These are phyloP conservation scores for Caenorhabditis sp. DNA, from an alignment of 2,888 invertebrate species.

Conservation along the genomic window DNA sequence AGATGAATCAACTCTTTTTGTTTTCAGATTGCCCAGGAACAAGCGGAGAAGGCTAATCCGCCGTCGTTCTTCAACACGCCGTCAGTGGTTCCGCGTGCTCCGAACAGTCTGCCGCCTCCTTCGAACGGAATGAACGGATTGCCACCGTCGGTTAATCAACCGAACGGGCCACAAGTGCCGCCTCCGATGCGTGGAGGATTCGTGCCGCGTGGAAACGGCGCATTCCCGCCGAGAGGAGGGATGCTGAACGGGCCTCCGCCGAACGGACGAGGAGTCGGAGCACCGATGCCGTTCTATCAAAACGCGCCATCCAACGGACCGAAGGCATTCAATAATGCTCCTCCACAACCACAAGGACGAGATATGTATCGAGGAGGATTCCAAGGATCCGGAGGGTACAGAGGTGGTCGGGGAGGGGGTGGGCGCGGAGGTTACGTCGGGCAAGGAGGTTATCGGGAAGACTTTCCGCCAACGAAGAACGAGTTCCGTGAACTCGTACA, in stretches of 20 bases:
- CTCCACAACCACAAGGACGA: background rate
- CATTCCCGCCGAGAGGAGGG: conserved; percentile 12
- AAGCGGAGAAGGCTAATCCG: conserved; percentile 26
- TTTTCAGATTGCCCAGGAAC: conserved; percentile 18
- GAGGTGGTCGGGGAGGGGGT: conserved; percentile 19
- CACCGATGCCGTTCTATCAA: conserved; percentile 6
- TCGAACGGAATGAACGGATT: background rate
- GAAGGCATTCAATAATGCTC: background rate
- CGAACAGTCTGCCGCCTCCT: background rate
- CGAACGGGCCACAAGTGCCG: background rate
- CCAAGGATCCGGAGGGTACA: conserved; percentile 1
- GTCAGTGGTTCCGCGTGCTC: background rate
- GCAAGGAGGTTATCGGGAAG: conserved; percentile 24
- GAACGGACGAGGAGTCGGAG: conserved; percentile 3
- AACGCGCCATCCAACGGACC: background rate
- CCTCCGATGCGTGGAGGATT: conserved; percentile 23
- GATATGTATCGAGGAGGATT: conserved; percentile 15
- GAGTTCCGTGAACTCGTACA: conserved; percentile 32
- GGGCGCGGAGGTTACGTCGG: conserved; percentile 18
- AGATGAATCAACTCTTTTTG: background rate
- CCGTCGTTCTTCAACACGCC: conserved; percentile 41
- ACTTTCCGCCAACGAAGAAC: background rate
- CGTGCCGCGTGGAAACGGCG: conserved; percentile 12
- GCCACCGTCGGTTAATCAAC: background rate
- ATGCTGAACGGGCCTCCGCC: conserved; percentile 4